Conservation (phyloP, 2,797 vertebrate genomes). For the Chaetodon trifasciatus region DNA sequence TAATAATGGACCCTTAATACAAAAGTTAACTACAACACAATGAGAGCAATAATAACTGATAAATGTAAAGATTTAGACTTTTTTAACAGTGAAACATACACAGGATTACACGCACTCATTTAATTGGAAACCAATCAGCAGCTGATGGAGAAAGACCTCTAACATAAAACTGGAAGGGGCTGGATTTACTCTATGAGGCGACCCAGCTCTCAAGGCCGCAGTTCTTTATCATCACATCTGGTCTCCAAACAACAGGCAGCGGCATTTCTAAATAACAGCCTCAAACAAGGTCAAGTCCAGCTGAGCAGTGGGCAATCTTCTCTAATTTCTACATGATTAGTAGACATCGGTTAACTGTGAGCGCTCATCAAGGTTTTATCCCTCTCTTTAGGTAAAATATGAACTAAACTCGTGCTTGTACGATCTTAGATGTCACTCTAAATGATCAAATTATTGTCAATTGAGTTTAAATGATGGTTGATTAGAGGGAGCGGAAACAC, state of each 20-base stretch:
- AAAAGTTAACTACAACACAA: background rate
- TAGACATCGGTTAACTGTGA: slow-evolving; percentile 30
- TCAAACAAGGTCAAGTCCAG: slow-evolving; percentile 50
- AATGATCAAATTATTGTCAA: slow-evolving; percentile 55
- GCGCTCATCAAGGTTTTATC: slow-evolving; percentile 36
- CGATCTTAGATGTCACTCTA: slow-evolving; percentile 22
- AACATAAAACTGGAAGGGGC: slow-evolving; percentile 1
- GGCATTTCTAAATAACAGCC: slow-evolving; percentile 58
- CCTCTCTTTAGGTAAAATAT: slow-evolving; percentile 18
- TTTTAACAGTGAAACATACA: background rate
- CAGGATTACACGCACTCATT: background rate
- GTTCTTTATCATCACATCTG: slow-evolving; percentile 35
- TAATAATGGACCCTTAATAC: background rate
- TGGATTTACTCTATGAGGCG: slow-evolving; percentile 18
- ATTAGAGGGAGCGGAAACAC: slow-evolving; percentile 57
- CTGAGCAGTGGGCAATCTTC: slow-evolving; percentile 44
- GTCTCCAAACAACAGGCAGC: slow-evolving; percentile 54
- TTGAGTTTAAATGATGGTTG: slow-evolving; percentile 49
- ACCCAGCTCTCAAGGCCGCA: slow-evolving; percentile 26
- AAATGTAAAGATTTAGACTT: slow-evolving; percentile 8
- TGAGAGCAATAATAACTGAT: background rate
- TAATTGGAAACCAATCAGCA: slow-evolving; percentile 3
- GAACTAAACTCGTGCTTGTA: slow-evolving; percentile 15
- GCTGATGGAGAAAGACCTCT: slow-evolving; percentile 5
- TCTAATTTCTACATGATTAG: slow-evolving; percentile 57